Evolutionary conservation across 2,113 vertebrate genomes (phyloP), one percentile per base, ranked within the genome.

Genomic region (Chlorodrepanis virens): DNA sequence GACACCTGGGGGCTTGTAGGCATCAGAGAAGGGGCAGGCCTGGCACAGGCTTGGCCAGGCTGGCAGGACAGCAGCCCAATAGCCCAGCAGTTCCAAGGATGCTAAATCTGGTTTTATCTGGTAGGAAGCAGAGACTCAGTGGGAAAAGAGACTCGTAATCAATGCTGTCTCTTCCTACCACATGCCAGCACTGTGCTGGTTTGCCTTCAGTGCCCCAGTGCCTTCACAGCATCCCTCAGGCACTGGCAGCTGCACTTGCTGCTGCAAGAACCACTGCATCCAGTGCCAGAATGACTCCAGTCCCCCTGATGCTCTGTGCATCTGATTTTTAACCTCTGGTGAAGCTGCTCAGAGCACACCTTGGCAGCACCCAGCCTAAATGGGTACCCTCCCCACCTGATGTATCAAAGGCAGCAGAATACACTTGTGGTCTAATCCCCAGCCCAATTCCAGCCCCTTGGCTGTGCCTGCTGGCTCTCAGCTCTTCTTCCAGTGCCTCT

Each of bases 1-100:
- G 61, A 71, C 72, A 29, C 2, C 0, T 1, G 1, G 39, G 22
- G 33, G 67, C 11, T 11, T 22, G 1, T 60, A 57, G 44, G 29
- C 20, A 63, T 22, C 9, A 8, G 5, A 37, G 44, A 68, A 87
- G 49, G n/a, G 45, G 11, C 49, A 71, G 75, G 50, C 10, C 14
- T 0, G 1, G 42, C 1, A 0, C 21, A 68, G 59, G 39, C 33
- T 78, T 14, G 5, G 42, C 39, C 65, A 89, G 47, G 4, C 49
- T 57, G 74, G 5, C 15, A 61, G n/a, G 11, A 24, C 0, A 3
- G 78, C 53, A 80, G 24, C 21, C 33, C 31, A 27, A 42, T 24
- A 82, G 23, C 52, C 27, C 20, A 40, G 82, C 24, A 9, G 19
- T 37, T 49, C 21, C 35, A 42, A 40, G 28, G 13, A 16, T 50